Percentiles rank a stretch among this genome's conserved stretches.
Evolutionary conservation across 2,797 vertebrate genomes (phyloP).

Genomic region (Nannoperca australis): DNA sequence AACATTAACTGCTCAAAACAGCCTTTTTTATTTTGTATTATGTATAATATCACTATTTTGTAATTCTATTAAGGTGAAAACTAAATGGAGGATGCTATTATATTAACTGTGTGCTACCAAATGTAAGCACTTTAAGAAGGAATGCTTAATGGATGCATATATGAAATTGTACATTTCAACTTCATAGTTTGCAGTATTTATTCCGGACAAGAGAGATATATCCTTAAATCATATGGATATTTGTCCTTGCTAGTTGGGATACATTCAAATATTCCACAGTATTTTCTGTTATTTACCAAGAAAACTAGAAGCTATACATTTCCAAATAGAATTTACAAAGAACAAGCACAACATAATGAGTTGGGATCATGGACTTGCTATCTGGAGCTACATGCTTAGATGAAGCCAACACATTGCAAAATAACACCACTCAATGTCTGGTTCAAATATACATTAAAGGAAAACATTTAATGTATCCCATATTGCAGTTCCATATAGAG

Average conservation of each 20-base stretch:
- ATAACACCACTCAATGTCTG: neutral
- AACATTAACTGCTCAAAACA: neutral
- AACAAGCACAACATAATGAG: slow-evolving; percentile 1
- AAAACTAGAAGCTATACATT: neutral
- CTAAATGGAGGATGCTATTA: too few relatives aligned
- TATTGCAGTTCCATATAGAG: neutral
- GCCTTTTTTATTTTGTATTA: too few relatives aligned
- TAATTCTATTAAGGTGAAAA: too few relatives aligned
- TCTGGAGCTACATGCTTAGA: neutral
- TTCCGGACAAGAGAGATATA: neutral
- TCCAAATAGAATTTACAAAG: neutral
- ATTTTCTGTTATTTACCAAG: neutral
- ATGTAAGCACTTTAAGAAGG: neutral
- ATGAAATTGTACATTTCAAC: neutral
- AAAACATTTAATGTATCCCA: neutral
- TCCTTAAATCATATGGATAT: neutral
- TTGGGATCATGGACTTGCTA: neutral
- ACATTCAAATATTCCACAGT: slow-evolving; percentile 1
- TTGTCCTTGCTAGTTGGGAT: neutral
- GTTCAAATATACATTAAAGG: neutral
- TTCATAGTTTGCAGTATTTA: neutral
- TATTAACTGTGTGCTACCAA: too few relatives aligned
- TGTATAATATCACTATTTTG: too few relatives aligned
- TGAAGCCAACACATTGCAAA: slow-evolving; percentile 4
- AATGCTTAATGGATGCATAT: neutral